Base-by-base conservation (phyloP, 2,797 vertebrate species). In the Danio aesculapii region DNA sequence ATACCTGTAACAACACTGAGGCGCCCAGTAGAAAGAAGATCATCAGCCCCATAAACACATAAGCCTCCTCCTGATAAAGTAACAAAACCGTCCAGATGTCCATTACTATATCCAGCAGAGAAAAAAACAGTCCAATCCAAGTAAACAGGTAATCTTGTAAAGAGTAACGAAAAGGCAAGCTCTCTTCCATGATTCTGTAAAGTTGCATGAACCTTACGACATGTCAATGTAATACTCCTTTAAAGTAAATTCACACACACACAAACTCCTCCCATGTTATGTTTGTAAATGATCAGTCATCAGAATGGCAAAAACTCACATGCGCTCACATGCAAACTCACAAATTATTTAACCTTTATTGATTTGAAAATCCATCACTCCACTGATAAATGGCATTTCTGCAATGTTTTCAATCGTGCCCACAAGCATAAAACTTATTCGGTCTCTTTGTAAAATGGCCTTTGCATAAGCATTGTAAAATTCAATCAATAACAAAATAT, bases 11-110 rank as follows among this genome's bases (percentile, higher is more conserved):
- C 0, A 94, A 84, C 4, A 86, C 17, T 0, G 93, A 93, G 0
- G 94, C 94, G 47, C 83, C 85, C n/a, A 92, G 0, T 0, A 94
- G 88, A 0, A 94, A 75, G 0, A 91, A 72, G 68, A 93, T 41
- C 86, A 94, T 79, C 8, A 93, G 0, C 0, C 58, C 67, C 6
- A 95, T 84, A 39, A 53, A 50, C 3, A 81, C 12, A 0, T 88
- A 91, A 0, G n/a, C 83, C n/a, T 46, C 0, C 0, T 91, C 84
- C 16, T 64, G 62, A 82, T 89, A 93, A 9, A 95, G 90, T 0
- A 6, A 0, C 21, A 87, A 87, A 0, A 78, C 79, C 0, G 91
- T 67, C 11, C 0, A 21, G 0, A 87, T 0, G 39, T 94, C 93
- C 87, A 91, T 49, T 0, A 0, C 87, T 0, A 94, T 68, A 79